Base-by-base conservation (phyloP, 92 coral and sea anemone genomes). In the Siderastrea siderea region DNA sequence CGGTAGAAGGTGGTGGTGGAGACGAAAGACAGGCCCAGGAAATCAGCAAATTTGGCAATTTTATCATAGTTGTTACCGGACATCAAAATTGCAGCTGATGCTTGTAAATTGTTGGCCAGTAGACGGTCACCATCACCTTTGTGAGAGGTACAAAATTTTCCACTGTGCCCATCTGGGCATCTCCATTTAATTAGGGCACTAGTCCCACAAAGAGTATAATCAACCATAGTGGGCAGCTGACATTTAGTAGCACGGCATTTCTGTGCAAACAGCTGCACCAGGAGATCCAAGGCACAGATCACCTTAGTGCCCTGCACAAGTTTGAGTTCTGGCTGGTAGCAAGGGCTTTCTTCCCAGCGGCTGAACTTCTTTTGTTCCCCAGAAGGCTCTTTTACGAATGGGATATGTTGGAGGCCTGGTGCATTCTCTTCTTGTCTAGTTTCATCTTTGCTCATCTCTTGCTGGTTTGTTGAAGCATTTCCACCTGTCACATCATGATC, bases 1-100 rank as follows among this genome's bases (percentile, higher is more conserved):
- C 61, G 72, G 74, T 62, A 80, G 84, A 10, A 80, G 60, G 84
- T 80, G 72, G 74, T 26, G 7, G 12, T 45, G 49, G 84, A 80
- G 71, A 65, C 46, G 17, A 80, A 80, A 60, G 84, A 62, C 57
- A 80, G 74, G 6, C 60, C 74, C 52, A 80, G 43, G 84, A 80
- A 80, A 80, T 66, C 72, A 80, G 84, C 84, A 62, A 80, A n/a
- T 62, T 65, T 80, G 45, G 84, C 72, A 62, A 64, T 80, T 53
- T 80, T 80, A 14, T 65, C 84, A 80, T 10, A 80, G 51, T 80
- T 80, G 84, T 80, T 65, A 11, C 84, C 84, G 7, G 84, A 64
- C 43, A 80, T 7, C 68, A 80, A 65, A 51, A 65, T 47, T 10
- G 84, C 73, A 62, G 84, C 74, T 46, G 84, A 80, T 10, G 72